phyloP scores from a whole-genome alignment of 2,797 vertebrate species.

The Decapterus maruadsi region DNA sequence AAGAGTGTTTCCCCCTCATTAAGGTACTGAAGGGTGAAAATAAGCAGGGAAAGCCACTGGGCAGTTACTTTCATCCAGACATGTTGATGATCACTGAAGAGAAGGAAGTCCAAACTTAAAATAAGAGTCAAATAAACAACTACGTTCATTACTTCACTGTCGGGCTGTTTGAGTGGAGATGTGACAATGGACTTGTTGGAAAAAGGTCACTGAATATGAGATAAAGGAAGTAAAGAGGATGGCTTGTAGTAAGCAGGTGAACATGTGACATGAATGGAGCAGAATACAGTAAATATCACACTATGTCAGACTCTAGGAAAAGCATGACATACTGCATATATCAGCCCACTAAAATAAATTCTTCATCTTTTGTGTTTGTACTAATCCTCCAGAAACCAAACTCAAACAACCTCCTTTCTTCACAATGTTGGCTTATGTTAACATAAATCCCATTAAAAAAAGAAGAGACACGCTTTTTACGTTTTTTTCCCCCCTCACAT shows the following conservation, averaged over 20 bases:
- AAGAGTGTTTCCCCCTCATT: conserved; percentile 12
- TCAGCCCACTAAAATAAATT: conserved; percentile 31
- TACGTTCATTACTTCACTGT: conserved; percentile 30
- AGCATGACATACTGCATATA: conserved; percentile 25
- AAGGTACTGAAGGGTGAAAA: conserved; percentile 22
- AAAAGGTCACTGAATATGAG: conserved; percentile 48
- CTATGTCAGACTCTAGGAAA: conserved; percentile 20
- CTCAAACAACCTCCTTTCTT: conserved; percentile 16
- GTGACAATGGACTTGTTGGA: conserved; percentile 62
- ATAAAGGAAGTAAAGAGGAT: conserved; percentile 57
- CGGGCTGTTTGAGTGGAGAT: conserved; percentile 52
- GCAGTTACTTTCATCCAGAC: conserved; percentile 22
- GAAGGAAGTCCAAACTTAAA: conserved; percentile 30
- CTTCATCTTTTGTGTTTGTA: conserved; percentile 20
- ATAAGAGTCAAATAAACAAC: conserved; percentile 8
- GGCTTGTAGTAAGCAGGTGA: conserved; percentile 60
- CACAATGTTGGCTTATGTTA: conserved; percentile 2
- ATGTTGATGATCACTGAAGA: conserved; percentile 26
- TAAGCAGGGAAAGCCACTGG: conserved; percentile 39
- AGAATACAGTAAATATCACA: conserved; percentile 53
- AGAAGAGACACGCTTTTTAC: conserved; percentile 24
- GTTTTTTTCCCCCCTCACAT: conserved; percentile 41
- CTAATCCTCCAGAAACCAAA: conserved; percentile 6
- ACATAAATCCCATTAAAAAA: conserved; percentile 21
- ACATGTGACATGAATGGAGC: conserved; percentile 67